Evolutionary conservation across 2,113 vertebrate species (phyloP).

Genomic region (Salminus brasiliensis): DNA sequence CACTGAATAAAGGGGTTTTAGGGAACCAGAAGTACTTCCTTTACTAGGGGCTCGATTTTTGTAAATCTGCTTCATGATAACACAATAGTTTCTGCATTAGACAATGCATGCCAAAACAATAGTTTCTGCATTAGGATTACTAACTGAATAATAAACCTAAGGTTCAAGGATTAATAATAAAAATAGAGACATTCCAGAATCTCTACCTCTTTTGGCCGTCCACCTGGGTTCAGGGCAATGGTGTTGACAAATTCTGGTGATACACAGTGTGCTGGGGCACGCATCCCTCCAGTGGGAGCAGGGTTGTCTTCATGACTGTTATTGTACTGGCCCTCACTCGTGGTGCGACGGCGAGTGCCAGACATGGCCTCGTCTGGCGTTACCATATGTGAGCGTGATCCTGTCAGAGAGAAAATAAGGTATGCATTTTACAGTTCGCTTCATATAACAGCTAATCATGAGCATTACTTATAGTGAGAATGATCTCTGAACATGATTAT

Average conservation of each 20-base stretch:
- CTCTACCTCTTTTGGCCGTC: constrained; percentile 87
- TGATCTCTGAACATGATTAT: background rate
- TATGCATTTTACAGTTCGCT: background rate
- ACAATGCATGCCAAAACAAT: no score
- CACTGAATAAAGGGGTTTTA: no score
- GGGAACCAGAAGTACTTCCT: no score
- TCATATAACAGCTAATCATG: background rate
- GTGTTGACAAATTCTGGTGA: constrained; percentile 86
- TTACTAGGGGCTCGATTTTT: no score
- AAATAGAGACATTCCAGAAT: background rate
- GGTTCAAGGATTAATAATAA: no score
- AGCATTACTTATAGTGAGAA: background rate
- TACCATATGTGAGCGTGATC: constrained; percentile 84
- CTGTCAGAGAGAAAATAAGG: constrained; percentile 63
- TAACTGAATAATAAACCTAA: no score
- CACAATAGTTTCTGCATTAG: no score
- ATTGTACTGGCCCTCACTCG: constrained; percentile 92
- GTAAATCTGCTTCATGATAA: no score
- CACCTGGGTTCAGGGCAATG: constrained; percentile 88
- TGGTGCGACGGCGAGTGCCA: constrained; percentile 77
- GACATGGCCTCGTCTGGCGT: constrained; percentile 76
- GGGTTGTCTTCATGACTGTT: constrained; percentile 72
- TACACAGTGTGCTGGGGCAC: constrained; percentile 74
- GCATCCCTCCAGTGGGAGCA: constrained; percentile 66
- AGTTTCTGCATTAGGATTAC: no score